Evolutionary conservation across 2,797 vertebrate genomes (phyloP).

Genomic region (Eremophila alpestris): DNA sequence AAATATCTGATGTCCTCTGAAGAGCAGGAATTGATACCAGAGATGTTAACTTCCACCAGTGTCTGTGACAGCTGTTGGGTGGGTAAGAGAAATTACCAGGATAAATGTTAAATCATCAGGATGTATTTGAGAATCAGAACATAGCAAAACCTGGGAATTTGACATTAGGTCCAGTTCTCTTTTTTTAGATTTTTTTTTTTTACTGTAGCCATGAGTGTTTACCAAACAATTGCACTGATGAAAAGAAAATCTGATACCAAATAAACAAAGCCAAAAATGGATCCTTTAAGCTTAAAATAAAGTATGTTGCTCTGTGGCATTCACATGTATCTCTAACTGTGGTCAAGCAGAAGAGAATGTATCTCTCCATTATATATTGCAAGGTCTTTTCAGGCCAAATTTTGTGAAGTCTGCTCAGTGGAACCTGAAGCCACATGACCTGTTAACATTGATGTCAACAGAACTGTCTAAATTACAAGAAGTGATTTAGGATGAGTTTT

Average conservation of each 20-base stretch:
- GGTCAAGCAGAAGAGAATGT: background rate
- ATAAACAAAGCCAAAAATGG: background rate
- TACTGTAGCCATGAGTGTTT: background rate
- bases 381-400: background rate
- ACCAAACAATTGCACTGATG: slow-evolving; percentile 6
- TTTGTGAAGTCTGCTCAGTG: background rate
- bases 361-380: background rate
- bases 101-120: background rate
- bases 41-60: background rate
- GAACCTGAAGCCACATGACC: background rate
- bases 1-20: background rate
- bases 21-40: background rate
- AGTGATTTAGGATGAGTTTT: background rate
- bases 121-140: background rate
- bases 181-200: background rate
- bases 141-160: background rate
- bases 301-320: background rate
- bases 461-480: background rate
- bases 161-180: background rate
- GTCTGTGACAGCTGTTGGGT: background rate
- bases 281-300: background rate
- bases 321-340: background rate
- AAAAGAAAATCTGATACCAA: background rate
- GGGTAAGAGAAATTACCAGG: background rate
- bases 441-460: background rate